Evolutionary conservation across 2,113 vertebrate species (phyloP), one percentile per base, ranked within the genome.

Genomic region (Eleginops maclovinus): DNA sequence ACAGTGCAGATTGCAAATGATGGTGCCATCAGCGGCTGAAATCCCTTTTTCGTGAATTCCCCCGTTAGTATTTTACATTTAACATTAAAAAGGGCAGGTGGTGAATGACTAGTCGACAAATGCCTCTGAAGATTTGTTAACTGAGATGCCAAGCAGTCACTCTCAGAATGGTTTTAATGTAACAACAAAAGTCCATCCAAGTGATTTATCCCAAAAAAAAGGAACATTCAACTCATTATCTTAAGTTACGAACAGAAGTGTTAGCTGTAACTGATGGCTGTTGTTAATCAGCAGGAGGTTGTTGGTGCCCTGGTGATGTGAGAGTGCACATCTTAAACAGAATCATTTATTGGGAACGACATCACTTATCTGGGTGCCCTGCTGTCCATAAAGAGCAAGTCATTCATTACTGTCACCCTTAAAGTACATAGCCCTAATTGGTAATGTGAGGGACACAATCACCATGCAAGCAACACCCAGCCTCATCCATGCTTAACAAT

Each of bases 391-490:
- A 90, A 91, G 72, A 89, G 70, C 72, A 88, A 72, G 75, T 47
- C 56, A 88, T 90, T 88, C 85, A 88, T 89, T 88, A 87, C 82
- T 77, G 82, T 89, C 87, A 73, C 43, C 75, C 58, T 81, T 55
- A 71, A 77, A 89, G 76, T 82, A 84, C 84, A 77, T 49, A 14
- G 82, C 19, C 63, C 72, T 83, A 77, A 88, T 88, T 85, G 81
- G 63, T 86, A 79, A 83, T 87, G 78, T 46, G 77, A 75, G 47
- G 75, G 77, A 77, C 68, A 24, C 77, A 58, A 74, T 78, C 75
- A 43, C 75, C 81, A 78, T 71, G 56, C 59, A 63, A 61, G 44
- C 58, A 43, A 21, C 67, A 71, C 26, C 3, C 11, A 22, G 49
- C 28, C 50, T 21, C 46, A 8, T 56, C 26, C 31, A 9, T 36